Conservation (phyloP, 2,888 invertebrate genomes). For the Pseudococcus viburni region DNA sequence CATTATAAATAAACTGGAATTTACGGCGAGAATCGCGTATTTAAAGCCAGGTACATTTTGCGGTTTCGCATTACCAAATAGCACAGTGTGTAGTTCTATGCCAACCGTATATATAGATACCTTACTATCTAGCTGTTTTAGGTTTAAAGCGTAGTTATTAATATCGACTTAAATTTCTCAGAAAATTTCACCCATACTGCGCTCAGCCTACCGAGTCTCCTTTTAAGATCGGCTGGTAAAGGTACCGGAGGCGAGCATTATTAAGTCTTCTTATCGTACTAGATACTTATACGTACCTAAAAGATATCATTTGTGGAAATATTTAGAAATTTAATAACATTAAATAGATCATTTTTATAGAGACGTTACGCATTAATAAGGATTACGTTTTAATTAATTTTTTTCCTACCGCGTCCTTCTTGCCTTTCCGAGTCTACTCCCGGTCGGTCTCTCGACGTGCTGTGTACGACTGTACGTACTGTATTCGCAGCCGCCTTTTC, state of each 20-base stretch:
- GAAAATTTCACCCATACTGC: constrained; percentile 6
- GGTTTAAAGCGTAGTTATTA: constrained; percentile 11
- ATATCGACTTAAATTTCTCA: constrained; percentile 26
- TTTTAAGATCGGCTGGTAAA: background rate
- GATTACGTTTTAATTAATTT: constrained; percentile 28
- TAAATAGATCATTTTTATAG: constrained; percentile 12
- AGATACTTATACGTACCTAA: background rate
- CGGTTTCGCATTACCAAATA: constrained; percentile 28
- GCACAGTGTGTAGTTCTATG: background rate
- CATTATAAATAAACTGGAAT: constrained; percentile 36
- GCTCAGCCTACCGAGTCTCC: background rate
- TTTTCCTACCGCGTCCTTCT: background rate
- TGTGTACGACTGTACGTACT: background rate
- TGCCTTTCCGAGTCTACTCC: background rate
- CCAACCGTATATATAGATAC: background rate
- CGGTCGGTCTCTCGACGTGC: background rate
- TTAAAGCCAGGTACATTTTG: constrained; percentile 39
- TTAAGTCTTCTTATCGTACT: constrained; percentile 13
- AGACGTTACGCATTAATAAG: constrained; percentile 15
- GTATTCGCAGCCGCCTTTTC: background rate
- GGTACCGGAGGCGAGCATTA: background rate
- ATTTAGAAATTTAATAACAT: constrained; percentile 32
- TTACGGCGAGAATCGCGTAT: constrained; percentile 17
- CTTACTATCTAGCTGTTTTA: background rate
- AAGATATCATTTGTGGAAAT: constrained; percentile 30